phyloP scores from a whole-genome alignment of 2,113 vertebrate genomes.

The Orientallactaga bullata region DNA sequence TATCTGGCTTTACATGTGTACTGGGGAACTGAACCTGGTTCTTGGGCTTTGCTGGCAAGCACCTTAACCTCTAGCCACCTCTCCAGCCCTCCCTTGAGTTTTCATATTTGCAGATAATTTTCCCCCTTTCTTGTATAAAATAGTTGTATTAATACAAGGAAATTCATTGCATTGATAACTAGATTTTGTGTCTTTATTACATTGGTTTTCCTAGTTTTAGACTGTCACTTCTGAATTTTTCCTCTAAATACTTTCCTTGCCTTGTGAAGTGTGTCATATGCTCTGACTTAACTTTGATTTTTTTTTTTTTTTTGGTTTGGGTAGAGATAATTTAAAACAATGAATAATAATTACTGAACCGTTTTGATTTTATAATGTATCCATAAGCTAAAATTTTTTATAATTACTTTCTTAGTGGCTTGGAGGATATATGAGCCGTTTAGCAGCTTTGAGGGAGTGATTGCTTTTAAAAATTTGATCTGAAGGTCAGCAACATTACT shows the following conservation, averaged over 20 bases:
- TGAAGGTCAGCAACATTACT: slow-evolving; percentile 56
- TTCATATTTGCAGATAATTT: slow-evolving; percentile 52
- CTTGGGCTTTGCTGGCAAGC: too few relatives aligned
- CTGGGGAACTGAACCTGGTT: too few relatives aligned
- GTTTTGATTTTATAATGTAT: slow-evolving; percentile 55
- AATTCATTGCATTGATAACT: slow-evolving; percentile 27
- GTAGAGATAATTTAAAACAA: slow-evolving; percentile 64
- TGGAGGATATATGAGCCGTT: slow-evolving; percentile 71
- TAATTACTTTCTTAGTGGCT: slow-evolving; percentile 53
- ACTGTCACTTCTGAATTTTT: slow-evolving; percentile 70
- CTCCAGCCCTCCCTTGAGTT: background rate
- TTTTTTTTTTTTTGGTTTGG: too few relatives aligned
- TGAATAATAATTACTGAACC: slow-evolving; percentile 30
- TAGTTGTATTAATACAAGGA: slow-evolving; percentile 52
- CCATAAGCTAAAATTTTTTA: slow-evolving; percentile 12
- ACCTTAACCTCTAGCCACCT: too few relatives aligned
- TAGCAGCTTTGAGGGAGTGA: slow-evolving; percentile 69
- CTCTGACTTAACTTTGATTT: slow-evolving; percentile 48
- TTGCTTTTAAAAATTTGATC: slow-evolving; percentile 20
- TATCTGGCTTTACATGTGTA: too few relatives aligned
- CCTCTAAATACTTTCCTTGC: slow-evolving; percentile 60
- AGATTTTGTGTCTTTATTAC: slow-evolving; percentile 57
- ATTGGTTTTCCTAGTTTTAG: slow-evolving; percentile 65
- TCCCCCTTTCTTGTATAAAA: slow-evolving; percentile 39
- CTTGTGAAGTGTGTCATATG: slow-evolving; percentile 39